phyloP scores from a whole-genome alignment of 2,113 vertebrate species.

The Actenoides lindsayi region DNA sequence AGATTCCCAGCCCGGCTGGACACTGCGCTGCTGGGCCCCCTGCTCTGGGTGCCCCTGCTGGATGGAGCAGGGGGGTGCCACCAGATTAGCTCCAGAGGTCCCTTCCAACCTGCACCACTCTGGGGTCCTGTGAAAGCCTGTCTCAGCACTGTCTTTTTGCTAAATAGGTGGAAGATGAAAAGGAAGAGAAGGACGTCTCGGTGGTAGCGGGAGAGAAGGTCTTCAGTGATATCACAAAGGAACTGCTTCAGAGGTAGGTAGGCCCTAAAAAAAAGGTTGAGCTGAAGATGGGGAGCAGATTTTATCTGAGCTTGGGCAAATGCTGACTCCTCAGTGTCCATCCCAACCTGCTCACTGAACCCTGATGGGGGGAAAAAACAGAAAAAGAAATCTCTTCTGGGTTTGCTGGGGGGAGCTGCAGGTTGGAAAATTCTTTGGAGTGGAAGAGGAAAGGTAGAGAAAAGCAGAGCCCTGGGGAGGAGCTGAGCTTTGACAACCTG shows the following conservation, averaged over 20 bases:
- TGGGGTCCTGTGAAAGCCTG: too few species aligned
- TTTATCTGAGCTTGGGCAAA: not conserved
- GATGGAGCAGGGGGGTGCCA: too few species aligned
- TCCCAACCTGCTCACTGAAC: not conserved
- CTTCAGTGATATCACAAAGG: slow-evolving; percentile 64
- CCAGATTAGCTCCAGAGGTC: too few species aligned
- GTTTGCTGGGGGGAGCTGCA: not conserved
- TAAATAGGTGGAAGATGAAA: not conserved
- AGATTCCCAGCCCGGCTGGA: too few species aligned
- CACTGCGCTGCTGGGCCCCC: too few species aligned
- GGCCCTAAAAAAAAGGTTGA: not conserved
- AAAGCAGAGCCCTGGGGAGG: not conserved
- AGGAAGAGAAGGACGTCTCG: accelerated
- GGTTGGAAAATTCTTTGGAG: not conserved
- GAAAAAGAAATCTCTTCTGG: not conserved
- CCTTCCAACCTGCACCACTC: too few species aligned
- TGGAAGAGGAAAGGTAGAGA: not conserved
- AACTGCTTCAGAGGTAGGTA: slow-evolving; percentile 68
- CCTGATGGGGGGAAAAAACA: not conserved
- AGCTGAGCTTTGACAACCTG: not conserved
- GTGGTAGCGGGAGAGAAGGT: slow-evolving; percentile 1
- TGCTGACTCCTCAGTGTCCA: not conserved
- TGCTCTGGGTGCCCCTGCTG: too few species aligned
- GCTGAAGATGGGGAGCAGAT: too few species aligned
- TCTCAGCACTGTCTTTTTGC: not conserved